Evolutionary conservation across 2,797 vertebrate genomes (phyloP).

Genomic region (Galagoides demidoff): DNA sequence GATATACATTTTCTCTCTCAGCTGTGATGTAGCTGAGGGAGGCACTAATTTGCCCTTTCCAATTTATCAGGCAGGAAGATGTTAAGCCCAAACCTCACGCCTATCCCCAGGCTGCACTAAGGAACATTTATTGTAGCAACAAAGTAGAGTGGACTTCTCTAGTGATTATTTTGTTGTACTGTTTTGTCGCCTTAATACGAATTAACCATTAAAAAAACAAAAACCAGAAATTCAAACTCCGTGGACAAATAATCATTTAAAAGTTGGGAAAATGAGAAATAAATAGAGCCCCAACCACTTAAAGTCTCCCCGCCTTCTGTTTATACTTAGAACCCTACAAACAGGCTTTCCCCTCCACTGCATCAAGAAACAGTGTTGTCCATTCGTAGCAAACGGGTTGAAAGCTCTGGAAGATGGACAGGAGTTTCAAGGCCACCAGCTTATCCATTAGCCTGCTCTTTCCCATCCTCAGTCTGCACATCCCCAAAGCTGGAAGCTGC

Average conservation of each 20-base stretch:
- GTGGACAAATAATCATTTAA: slow-evolving; percentile 3
- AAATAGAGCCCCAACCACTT: background rate
- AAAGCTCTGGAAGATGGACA: background rate
- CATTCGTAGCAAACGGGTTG: background rate
- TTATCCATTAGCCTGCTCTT: slow-evolving; percentile 32
- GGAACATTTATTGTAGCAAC: slow-evolving; percentile 4
- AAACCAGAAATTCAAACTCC: slow-evolving; percentile 50
- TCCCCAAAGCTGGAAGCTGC: background rate
- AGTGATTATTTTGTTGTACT: background rate
- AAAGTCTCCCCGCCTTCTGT: background rate
- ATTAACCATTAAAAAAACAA: slow-evolving; percentile 20
- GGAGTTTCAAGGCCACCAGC: background rate
- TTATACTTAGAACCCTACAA: background rate
- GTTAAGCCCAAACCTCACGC: background rate
- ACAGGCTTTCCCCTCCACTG: background rate
- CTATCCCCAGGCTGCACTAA: background rate
- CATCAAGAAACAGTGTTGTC: background rate
- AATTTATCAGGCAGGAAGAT: background rate
- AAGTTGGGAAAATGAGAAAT: slow-evolving; percentile 24
- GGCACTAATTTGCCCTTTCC: background rate
- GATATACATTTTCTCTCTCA: background rate
- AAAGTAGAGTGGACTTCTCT: background rate
- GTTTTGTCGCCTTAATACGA: background rate
- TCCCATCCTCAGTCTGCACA: slow-evolving; percentile 12
- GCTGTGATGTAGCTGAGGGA: background rate